Evolutionary conservation across 2,888 invertebrate genomes (phyloP).

Genomic region (Thereva nobilitata): DNA sequence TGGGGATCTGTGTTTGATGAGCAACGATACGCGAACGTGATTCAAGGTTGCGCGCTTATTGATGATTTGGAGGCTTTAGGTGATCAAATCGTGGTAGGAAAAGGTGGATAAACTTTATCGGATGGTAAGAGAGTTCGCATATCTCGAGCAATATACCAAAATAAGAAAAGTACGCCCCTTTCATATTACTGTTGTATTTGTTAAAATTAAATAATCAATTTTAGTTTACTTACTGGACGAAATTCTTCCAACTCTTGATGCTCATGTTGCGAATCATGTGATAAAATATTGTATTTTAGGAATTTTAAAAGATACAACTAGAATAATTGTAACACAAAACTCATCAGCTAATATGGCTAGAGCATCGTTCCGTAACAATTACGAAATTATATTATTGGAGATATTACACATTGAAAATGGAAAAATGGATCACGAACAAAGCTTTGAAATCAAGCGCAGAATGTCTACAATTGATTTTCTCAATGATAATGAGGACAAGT

Average conservation of each 20-base stretch:
- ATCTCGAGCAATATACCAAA: constrained; percentile 84
- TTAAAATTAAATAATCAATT: too few species aligned
- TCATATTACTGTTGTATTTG: too few species aligned
- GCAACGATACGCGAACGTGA: constrained; percentile 74
- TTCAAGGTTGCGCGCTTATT: constrained; percentile 88
- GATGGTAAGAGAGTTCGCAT: constrained; percentile 93
- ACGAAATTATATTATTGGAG: too few species aligned
- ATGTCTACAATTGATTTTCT: constrained; percentile 47
- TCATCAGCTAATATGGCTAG: too few species aligned
- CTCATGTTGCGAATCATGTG: constrained; percentile 82
- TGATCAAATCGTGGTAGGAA: constrained; percentile 81
- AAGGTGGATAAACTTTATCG: constrained; percentile 85
- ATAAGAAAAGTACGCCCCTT: too few species aligned
- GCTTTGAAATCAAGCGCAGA: constrained; percentile 52
- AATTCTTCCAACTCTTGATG: constrained; percentile 87
- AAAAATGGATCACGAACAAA: constrained; percentile 50
- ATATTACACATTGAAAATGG: constrained; percentile 54
- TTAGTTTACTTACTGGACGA: constrained; percentile 94
- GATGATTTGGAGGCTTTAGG: constrained; percentile 65
- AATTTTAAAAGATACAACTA: too few species aligned
- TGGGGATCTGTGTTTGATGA: constrained; percentile 86
- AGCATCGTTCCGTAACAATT: too few species aligned
- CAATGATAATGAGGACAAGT: constrained; percentile 51
- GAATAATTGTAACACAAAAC: too few species aligned
- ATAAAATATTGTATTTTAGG: constrained; percentile 83